Conservation (phyloP, 2,888 invertebrate genomes). For the Euphydryas editha region DNA sequence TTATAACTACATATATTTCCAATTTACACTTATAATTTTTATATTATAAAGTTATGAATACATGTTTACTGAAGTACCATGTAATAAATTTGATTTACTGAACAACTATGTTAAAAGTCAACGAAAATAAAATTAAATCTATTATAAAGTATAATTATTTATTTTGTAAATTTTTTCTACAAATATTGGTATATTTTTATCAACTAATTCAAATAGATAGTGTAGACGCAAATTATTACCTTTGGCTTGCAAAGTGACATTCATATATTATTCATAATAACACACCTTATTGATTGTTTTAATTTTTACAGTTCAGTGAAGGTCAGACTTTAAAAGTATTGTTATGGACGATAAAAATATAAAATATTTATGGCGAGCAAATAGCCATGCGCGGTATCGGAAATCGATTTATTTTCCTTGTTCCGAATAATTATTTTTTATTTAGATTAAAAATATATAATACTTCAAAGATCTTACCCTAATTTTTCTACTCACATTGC, state of each 20-base stretch:
- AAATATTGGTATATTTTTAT: background rate
- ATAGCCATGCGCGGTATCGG: background rate
- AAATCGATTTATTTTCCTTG: background rate
- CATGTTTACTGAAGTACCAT: background rate
- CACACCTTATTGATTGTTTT: background rate
- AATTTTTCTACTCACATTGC: conserved; percentile 34
- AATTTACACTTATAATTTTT: background rate
- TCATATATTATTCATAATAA: background rate
- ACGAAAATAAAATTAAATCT: background rate
- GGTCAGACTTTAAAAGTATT: conserved; percentile 15
- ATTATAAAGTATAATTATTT: background rate
- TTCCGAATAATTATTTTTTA: background rate
- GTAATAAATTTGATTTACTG: background rate
- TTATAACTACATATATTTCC: background rate
- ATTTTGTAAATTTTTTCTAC: background rate
- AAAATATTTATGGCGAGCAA: background rate
- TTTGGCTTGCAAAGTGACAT: background rate
- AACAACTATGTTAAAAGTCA: background rate
- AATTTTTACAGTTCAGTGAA: conserved; percentile 1
- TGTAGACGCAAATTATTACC: background rate
- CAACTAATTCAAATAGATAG: background rate
- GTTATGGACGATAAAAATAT: background rate
- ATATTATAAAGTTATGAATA: background rate
- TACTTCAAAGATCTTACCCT: background rate
- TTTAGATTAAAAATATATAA: background rate